Percentiles rank a stretch among this genome's conserved stretches.
phyloP scores from a whole-genome alignment of 2,797 vertebrate species.

The Poeciliopsis paucimaculata region DNA sequence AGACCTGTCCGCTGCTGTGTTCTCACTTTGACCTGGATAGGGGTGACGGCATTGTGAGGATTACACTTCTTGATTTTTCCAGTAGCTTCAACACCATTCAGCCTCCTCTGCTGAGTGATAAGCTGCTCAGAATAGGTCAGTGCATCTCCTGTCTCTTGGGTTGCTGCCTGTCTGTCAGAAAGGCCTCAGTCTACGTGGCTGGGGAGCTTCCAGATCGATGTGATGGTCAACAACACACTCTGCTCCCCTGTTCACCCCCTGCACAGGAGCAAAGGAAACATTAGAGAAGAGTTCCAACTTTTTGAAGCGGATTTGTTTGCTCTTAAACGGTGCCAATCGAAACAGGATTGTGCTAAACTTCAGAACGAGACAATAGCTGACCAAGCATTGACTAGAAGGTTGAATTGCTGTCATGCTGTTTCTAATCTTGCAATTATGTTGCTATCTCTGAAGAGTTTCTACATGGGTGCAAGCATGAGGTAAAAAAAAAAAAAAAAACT shows the following conservation, averaged over 20 bases:
- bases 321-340: neutral
- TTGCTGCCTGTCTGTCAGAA: constrained; percentile 3
- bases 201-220: constrained; percentile 1
- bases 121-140: constrained; percentile 7
- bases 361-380: no score
- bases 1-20: neutral
- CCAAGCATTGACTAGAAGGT: neutral
- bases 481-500: neutral
- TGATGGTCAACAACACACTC: constrained; percentile 10
- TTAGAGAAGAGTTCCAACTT: no score
- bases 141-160: constrained; percentile 14
- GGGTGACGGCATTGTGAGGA: neutral
- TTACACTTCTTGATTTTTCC: neutral
- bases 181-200: constrained; percentile 7
- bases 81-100: constrained; percentile 3
- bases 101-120: constrained; percentile 4
- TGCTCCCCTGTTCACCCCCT: neutral
- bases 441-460: neutral
- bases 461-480: neutral
- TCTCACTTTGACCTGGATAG: constrained; percentile 1
- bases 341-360: neutral
- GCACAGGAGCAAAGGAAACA: neutral
- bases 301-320: neutral
- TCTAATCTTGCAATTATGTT: neutral
- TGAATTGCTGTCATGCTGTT: neutral